A percentile compares a stretch with the other conserved stretches of the same genome.
Conservation (phyloP, 2,113 vertebrate species). For the Hydropotes inermis region DNA sequence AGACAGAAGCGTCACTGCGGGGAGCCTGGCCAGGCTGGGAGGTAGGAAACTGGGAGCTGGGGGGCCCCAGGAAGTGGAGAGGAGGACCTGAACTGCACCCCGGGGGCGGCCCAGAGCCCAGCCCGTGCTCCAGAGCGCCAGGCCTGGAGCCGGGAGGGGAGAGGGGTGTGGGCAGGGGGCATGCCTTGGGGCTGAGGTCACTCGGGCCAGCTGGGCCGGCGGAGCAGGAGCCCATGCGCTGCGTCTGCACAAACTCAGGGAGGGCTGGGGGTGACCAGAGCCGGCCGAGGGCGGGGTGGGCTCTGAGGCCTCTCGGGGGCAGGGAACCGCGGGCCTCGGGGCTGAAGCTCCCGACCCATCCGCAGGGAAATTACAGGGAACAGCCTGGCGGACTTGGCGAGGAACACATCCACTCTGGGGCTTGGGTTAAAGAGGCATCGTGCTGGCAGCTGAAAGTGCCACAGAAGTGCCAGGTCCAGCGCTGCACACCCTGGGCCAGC, state of each 20-base stretch:
- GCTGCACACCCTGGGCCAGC: background rate
- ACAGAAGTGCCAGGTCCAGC: rapidly evolving
- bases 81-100: background rate
- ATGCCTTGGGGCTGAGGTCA: background rate
- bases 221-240: background rate
- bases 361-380: background rate
- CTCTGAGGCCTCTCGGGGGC: rapidly evolving
- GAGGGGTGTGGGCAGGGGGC: background rate
- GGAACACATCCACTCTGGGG: background rate
- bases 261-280: background rate
- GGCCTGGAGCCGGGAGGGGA: rapidly evolving
- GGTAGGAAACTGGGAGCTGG: background rate
- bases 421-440: background rate
- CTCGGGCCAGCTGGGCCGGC: rapidly evolving
- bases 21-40: background rate
- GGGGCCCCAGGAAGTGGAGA: background rate
- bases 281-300: background rate
- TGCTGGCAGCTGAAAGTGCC: background rate
- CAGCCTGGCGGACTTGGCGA: rapidly evolving
- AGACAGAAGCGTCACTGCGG: background rate
- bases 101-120: background rate
- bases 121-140: rapidly evolving
- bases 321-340: background rate
- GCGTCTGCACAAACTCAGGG: background rate
- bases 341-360: background rate